Conservation (phyloP, 2,113 vertebrate species). For the Colius striatus region DNA sequence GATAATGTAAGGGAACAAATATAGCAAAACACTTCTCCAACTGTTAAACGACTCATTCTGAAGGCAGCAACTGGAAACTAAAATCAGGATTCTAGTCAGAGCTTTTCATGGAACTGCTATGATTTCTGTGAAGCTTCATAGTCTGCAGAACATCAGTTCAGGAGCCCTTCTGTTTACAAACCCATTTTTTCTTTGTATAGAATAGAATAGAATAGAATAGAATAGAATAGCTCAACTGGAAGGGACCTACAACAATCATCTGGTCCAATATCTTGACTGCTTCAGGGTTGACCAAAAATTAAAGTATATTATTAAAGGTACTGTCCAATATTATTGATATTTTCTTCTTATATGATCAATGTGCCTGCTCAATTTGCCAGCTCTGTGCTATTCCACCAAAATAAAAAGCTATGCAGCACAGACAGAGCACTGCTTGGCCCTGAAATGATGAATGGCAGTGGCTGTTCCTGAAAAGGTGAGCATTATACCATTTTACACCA, state of each 20-base stretch:
- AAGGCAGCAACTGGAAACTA: background rate
- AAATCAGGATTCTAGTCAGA: background rate
- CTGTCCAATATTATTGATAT: background rate
- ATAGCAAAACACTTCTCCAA: background rate
- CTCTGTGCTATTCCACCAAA: fast-evolving
- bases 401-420: background rate
- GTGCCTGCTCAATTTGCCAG: background rate
- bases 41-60: background rate
- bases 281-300: background rate
- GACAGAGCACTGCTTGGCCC: background rate
- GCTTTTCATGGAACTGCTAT: background rate
- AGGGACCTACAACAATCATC: background rate
- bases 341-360: background rate
- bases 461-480: fast-evolving
- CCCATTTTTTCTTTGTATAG: too few relatives aligned
- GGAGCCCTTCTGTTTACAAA: background rate
- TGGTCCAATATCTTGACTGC: background rate
- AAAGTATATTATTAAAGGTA: background rate
- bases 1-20: background rate
- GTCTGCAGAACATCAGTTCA: background rate
- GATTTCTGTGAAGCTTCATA: background rate
- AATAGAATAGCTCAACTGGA: background rate
- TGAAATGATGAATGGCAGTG: fast-evolving
- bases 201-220: background rate
- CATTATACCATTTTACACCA: fast-evolving